Evolutionary conservation across 2,797 vertebrate genomes (phyloP).

Genomic region (Huso huso): DNA sequence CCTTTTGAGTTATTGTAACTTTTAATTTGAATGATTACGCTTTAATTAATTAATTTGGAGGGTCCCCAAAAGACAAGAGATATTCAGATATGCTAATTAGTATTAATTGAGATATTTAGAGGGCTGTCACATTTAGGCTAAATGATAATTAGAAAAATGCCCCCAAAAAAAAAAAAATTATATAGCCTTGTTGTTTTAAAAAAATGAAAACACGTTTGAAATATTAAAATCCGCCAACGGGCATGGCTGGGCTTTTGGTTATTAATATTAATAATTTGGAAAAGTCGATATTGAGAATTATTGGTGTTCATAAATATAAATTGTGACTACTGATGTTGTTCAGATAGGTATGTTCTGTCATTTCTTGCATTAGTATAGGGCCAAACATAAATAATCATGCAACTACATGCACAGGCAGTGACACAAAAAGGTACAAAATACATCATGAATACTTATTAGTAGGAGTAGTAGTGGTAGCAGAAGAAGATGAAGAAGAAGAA

Average conservation of each 20-base stretch:
- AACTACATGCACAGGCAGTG: no score
- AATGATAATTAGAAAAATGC: slow-evolving; percentile 13
- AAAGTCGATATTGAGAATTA: not conserved
- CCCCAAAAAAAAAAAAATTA: not conserved
- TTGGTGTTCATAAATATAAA: slow-evolving; percentile 1
- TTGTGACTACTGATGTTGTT: no score
- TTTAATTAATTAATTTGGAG: slow-evolving; percentile 15
- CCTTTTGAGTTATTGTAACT: slow-evolving; percentile 2
- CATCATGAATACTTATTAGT: no score
- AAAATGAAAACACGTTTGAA: not conserved
- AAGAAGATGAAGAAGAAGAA: no score
- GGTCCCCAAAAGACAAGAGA: slow-evolving; percentile 3
- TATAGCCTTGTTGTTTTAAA: not conserved
- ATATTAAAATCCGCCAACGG: not conserved
- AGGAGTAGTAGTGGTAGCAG: no score
- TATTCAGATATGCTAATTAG: slow-evolving; percentile 20
- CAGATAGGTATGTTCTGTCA: no score
- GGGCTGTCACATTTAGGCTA: slow-evolving; percentile 11
- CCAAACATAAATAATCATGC: no score
- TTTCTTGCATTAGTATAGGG: no score
- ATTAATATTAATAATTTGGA: not conserved
- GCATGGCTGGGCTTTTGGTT: not conserved
- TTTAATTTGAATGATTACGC: slow-evolving; percentile 18
- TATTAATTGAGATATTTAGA: slow-evolving; percentile 20
- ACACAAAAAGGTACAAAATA: no score